phyloP scores from a whole-genome alignment of 2,888 invertebrate species.

The Coleophora deauratella region DNA sequence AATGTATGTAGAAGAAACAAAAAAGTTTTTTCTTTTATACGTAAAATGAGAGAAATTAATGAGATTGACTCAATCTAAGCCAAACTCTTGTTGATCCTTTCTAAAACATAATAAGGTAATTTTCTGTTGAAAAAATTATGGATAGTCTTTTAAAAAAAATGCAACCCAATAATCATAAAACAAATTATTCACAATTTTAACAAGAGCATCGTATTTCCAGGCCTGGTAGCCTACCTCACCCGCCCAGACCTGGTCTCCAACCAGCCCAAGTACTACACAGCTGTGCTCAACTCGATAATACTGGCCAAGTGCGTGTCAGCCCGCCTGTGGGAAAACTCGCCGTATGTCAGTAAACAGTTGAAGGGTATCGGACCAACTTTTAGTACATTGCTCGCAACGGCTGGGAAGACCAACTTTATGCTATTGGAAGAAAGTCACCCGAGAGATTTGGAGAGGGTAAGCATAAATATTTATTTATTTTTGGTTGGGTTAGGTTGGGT shows the following conservation, averaged over 20 bases:
- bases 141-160: no score
- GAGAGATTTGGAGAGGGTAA: conserved; percentile 81
- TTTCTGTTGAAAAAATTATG: no score
- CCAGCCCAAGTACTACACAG: conserved; percentile 55
- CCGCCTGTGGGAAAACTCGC: conserved; percentile 84
- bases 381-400: conserved; percentile 76
- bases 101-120: no score
- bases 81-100: no score
- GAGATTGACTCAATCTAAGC: no score
- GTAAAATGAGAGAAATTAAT: no score
- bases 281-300: conserved; percentile 74
- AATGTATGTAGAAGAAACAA: no score
- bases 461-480: conserved; percentile 4
- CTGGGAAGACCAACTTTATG: conserved; percentile 79
- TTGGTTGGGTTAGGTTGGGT: no score
- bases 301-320: conserved; percentile 79
- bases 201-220: conserved; percentile 33
- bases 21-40: no score
- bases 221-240: conserved; percentile 74
- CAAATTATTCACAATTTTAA: no score
- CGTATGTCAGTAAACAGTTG: conserved; percentile 79
- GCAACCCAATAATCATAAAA: no score
- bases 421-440: conserved; percentile 79
- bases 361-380: conserved; percentile 80
- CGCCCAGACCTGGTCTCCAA: conserved; percentile 35